These are phyloP conservation scores for Myzus persicae DNA, from an alignment of 1,140 invertebrate genomes.

Conservation along the genomic window DNA sequence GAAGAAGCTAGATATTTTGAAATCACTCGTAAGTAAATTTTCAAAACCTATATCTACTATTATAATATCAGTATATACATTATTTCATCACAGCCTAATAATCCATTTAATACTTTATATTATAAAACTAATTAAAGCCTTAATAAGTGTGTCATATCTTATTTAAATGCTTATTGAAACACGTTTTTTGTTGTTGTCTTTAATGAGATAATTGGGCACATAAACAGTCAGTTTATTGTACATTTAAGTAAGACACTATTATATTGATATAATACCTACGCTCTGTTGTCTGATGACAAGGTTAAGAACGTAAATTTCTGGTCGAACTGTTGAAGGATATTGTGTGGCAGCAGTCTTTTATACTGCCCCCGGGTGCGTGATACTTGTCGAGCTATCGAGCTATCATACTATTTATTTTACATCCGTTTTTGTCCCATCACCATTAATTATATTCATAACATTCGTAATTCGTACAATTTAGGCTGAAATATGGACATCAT, in stretches of 20 bases:
- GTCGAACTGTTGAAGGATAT: conserved; percentile 45
- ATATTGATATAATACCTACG: conserved; percentile 46
- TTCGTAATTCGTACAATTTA: conserved; percentile 28
- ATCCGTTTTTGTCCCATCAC: conserved; percentile 26
- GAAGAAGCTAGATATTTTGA: conserved; percentile 95
- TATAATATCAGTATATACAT: not conserved
- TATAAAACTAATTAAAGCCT: not conserved
- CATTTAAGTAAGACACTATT: not conserved
- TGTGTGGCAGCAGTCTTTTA: conserved; percentile 14
- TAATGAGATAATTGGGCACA: conserved; percentile 36
- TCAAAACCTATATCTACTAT: not conserved
- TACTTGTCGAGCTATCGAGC: not conserved
- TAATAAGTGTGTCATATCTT: not conserved
- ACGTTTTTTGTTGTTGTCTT: not conserved
- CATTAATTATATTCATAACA: conserved; percentile 28
- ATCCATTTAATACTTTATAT: not conserved
- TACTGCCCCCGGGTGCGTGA: conserved; percentile 23
- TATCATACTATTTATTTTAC: not conserved
- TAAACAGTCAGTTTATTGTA: not conserved
- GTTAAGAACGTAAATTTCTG: conserved; percentile 50
- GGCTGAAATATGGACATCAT: not conserved
- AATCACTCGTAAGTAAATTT: conserved; percentile 77
- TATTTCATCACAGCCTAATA: not conserved
- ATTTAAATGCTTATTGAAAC: not conserved
- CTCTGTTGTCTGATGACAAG: conserved; percentile 15